Evolutionary conservation across 2,797 vertebrate genomes (phyloP), one percentile per base, ranked within the genome.

Genomic region (Chiloscyllium punctatum): DNA sequence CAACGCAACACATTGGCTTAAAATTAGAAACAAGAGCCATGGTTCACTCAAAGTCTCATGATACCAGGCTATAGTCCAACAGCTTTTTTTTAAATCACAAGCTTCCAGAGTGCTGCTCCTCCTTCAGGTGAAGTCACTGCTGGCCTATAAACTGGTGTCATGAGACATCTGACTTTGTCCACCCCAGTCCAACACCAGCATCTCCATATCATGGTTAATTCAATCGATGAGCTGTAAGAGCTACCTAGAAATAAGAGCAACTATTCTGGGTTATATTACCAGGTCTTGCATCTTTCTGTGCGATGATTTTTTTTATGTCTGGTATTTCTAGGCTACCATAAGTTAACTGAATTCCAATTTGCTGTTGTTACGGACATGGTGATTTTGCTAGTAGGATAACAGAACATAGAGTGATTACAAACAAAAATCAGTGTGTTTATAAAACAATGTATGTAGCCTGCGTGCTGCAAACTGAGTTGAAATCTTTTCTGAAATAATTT

Each of bases 351-450:
- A 23, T 37, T n/a, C 9, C 18, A 23, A 92, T 37, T 68, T 68
- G 33, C 88, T 91, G 66, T 91, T 91, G 88, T 62, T 37, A 91
- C 88, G 91, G 88, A 91, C 37, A n/a, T 68, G 88, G 62, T 33
- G 57, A 91, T 37, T 66, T 66, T 91, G 57, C 33, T 37, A 68
- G 33, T 91, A 57, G 88, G 27, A 91, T 91, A 92, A 92, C 90
- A 92, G 62, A 68, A 66, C 33, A 66, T 15, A 66, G 8, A n/a
- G 18, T 33, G 57, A 68, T 92, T 23, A 62, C 90, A 68, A 37
- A 91, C 23, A 66, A 68, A 33, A 92, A 92, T 68, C 33, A 68
- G 21, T 23, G 51, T 13, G 66, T 92, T 74, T 74, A 51, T 53
- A 53, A 94, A 94, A 53, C 53, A 94, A 94, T 51, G 37, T 48